These are phyloP conservation scores for Rhagophthalmus giganteus DNA, from an alignment of 2,888 invertebrate species.

Conservation along the genomic window DNA sequence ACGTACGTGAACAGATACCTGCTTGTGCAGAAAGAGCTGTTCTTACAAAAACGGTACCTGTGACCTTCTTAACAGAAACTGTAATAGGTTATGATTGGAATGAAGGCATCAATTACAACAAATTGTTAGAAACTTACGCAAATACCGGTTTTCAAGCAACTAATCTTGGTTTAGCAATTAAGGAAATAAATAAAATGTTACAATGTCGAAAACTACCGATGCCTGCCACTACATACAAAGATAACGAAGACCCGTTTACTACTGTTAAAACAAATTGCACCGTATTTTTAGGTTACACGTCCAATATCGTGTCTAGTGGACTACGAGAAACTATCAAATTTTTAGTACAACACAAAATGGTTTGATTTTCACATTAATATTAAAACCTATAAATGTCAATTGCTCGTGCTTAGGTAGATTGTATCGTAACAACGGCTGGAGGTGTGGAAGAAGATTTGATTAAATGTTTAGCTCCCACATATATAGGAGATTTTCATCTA, in stretches of 20 bases:
- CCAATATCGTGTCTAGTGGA: constrained; percentile 95
- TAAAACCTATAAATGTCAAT: too few species aligned
- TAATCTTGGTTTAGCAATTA: constrained; percentile 86
- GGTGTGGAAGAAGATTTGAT: constrained; percentile 99
- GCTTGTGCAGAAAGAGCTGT: constrained; percentile 39
- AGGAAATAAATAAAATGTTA: constrained; percentile 92
- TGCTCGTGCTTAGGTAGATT: constrained; percentile 93
- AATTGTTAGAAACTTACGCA: constrained; percentile 77
- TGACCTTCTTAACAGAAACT: constrained; percentile 49
- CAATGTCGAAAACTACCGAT: constrained; percentile 72
- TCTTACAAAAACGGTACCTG: constrained; percentile 45
- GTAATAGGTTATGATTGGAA: constrained; percentile 94
- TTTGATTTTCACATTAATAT: constrained; percentile 44
- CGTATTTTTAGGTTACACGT: constrained; percentile 95
- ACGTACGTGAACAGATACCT: not conserved
- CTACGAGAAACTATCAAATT: constrained; percentile 89
- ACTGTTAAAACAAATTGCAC: constrained; percentile 81
- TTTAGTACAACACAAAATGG: constrained; percentile 81
- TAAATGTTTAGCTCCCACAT: constrained; percentile 95
- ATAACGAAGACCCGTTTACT: constrained; percentile 81
- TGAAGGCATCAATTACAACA: constrained; percentile 81
- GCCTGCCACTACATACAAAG: constrained; percentile 65
- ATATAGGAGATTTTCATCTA: constrained; percentile 86
- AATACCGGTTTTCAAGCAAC: constrained; percentile 97
- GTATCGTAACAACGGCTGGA: constrained; percentile 96